Percentiles rank a stretch among this genome's conserved stretches.
Evolutionary conservation across 2,797 vertebrate genomes (phyloP).

Genomic region (Coreius guichenoti): DNA sequence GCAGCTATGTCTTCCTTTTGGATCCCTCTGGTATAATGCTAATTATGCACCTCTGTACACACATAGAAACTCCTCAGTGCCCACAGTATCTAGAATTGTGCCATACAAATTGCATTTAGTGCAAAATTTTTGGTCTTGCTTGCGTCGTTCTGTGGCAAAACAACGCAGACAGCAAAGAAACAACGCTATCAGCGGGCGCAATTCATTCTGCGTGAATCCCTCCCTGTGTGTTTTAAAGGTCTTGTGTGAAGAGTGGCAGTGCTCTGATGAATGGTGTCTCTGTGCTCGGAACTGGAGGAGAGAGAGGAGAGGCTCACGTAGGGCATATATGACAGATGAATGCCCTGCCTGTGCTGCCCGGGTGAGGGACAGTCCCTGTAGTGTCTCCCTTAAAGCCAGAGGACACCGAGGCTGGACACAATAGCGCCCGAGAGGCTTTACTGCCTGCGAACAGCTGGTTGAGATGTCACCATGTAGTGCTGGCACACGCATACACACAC

Average conservation of each 20-base stretch:
- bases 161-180: slow-evolving; percentile 2
- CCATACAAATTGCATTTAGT: neutral
- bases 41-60: slow-evolving; percentile 30
- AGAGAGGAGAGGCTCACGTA: slow-evolving; percentile 48
- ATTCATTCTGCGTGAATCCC: slow-evolving; percentile 20
- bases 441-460: slow-evolving; percentile 60
- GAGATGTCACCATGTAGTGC: slow-evolving; percentile 56
- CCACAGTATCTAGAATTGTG: slow-evolving; percentile 18
- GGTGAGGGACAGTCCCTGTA: slow-evolving; percentile 47
- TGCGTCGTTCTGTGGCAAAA: neutral
- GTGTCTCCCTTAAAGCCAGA: slow-evolving; percentile 53
- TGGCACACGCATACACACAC: slow-evolving; percentile 33
- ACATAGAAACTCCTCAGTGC: slow-evolving; percentile 43
- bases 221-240: slow-evolving; percentile 43
- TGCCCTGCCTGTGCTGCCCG: slow-evolving; percentile 56
- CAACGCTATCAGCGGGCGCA: neutral
- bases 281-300: slow-evolving; percentile 51
- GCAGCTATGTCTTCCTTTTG: slow-evolving; percentile 10
- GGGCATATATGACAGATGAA: slow-evolving; percentile 57
- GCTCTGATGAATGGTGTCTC: slow-evolving; percentile 57
- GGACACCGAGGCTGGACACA: slow-evolving; percentile 53
- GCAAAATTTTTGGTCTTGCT: neutral
- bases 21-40: neutral
- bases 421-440: slow-evolving; percentile 58
- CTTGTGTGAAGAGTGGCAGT: slow-evolving; percentile 44